Evolutionary conservation across 2,113 vertebrate species (phyloP).

Genomic region (Spermophilus dauricus): DNA sequence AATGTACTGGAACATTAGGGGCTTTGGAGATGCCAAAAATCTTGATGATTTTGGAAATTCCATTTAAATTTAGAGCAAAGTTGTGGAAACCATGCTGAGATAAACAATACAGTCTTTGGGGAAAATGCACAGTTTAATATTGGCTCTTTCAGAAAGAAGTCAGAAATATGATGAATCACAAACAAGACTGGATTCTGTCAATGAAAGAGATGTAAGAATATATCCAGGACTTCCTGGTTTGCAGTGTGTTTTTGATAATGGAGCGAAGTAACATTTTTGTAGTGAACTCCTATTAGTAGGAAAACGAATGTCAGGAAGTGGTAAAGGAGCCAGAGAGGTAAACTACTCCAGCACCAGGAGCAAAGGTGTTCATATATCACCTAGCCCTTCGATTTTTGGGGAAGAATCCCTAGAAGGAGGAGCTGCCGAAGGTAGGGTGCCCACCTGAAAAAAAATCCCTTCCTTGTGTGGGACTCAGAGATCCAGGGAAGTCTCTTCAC

Average conservation of each 20-base stretch:
- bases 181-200: not conserved
- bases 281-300: not conserved
- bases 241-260: constrained; percentile 10
- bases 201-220: not conserved
- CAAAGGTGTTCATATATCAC: not conserved
- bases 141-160: constrained; percentile 27
- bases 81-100: constrained; percentile 9
- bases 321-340: not conserved
- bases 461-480: not conserved
- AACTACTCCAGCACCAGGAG: not conserved
- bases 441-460: not conserved
- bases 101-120: not conserved
- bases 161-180: not conserved
- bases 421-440: not conserved
- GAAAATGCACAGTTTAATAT: not conserved
- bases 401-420: not conserved
- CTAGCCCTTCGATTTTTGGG: not conserved
- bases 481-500: not conserved
- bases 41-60: constrained; percentile 57
- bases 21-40: not conserved
- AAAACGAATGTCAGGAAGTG: constrained; percentile 20
- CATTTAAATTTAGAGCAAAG: constrained; percentile 41
- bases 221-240: not conserved
- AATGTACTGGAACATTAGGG: not conserved
- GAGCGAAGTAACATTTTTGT: constrained; percentile 28